Evolutionary conservation across 2,888 invertebrate genomes (phyloP), one percentile per base, ranked within the genome.

Genomic region (Lordiphosa fenestrarum): DNA sequence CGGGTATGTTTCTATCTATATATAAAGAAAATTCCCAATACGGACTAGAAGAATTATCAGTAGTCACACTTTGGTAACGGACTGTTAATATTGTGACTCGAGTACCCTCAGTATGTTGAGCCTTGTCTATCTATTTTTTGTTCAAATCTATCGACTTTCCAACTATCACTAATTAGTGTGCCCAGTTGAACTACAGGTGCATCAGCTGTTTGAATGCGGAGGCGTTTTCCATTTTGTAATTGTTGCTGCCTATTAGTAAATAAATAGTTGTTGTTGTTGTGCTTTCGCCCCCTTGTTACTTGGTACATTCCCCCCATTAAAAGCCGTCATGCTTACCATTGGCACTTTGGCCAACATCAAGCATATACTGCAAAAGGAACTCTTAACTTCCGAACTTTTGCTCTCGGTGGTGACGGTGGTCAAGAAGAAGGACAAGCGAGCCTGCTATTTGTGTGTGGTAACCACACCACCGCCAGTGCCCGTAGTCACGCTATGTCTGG

Each of bases 401-500:
- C 90, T 96, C 38, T 93, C 94, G 6, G 92, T 95, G 49, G 95
- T 95, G 67, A 93, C 94, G 85, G 95, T 96, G 25, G 94, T 94
- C 53, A 95, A 95, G 88, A 95, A 95, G 89, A 81, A 81, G 66
- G 80, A 81, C 48, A 96, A 95, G 88, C 94, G 95, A 88, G 93
- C 93, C 15, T 94, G 94, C 68, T 95, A 95, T 88, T 89, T 96
- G 0, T 96, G 96, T 87, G 91, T 95, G 49, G 93, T 94, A 62
- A 93, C 93, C 21, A 93, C 92, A 48, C 93, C 94, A 72, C 95
- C 95, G 0, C 92, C 93, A 7, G 78, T 87, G 37, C 85, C 87
- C 0, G 91, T 93, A 50, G 92, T 95, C 6, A 92, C 93, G 33
- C 91, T 97, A 48, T 94, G 94, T 73, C 93, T 95, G 89, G 91